Conservation (phyloP, 92 coral and sea anemone genomes). For the Parazoanthus darwini region DNA sequence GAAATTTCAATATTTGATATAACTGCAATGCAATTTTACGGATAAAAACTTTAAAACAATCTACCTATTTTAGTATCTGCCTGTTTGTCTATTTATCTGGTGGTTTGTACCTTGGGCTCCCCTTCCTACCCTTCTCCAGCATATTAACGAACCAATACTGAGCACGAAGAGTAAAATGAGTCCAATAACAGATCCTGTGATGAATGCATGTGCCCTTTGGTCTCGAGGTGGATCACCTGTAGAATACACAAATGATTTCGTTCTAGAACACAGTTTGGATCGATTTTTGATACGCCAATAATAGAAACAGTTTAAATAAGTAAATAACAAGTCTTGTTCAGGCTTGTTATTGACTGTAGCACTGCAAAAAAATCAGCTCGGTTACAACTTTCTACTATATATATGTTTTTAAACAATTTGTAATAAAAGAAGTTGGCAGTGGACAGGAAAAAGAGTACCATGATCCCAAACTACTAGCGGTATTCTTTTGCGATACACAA, state of each 20-base stretch:
- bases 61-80: not conserved
- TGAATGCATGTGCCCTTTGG: not conserved
- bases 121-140: not conserved
- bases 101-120: not conserved
- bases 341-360: too few species aligned
- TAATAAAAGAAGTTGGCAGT: too few species aligned
- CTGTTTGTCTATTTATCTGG: not conserved
- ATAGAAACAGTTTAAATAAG: too few species aligned
- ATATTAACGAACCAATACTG: not conserved
- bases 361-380: too few species aligned
- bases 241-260: not conserved
- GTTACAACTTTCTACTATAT: too few species aligned
- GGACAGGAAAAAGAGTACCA: too few species aligned
- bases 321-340: too few species aligned
- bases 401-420: too few species aligned
- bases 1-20: not conserved
- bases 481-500: too few species aligned
- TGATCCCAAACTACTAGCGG: too few species aligned
- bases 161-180: not conserved
- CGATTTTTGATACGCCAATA: too few species aligned
- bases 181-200: constrained; percentile 24
- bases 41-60: not conserved
- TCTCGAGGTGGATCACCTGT: not conserved
- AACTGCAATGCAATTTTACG: not conserved
- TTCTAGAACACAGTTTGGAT: too few species aligned